These are phyloP conservation scores for Mactromeris polynyma DNA, from an alignment of 2,888 invertebrate species.

Conservation along the genomic window DNA sequence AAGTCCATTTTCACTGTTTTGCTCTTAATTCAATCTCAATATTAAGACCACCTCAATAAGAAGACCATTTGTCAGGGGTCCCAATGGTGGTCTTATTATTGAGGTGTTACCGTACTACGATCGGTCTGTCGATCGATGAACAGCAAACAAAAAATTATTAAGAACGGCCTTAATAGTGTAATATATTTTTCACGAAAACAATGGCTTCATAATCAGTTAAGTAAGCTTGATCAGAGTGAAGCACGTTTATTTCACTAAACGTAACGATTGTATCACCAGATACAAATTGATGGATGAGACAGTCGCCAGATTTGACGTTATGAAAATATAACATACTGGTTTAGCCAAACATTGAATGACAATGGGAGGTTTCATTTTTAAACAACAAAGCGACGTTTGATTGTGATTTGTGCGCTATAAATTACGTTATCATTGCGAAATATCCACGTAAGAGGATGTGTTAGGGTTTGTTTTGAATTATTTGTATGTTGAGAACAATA, in stretches of 20 bases:
- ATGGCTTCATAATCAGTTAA: not conserved
- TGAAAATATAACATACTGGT: slow-evolving; percentile 28
- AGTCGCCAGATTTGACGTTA: slow-evolving; percentile 47
- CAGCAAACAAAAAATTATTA: too few relatives aligned
- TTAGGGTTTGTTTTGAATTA: not conserved
- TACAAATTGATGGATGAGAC: slow-evolving; percentile 46
- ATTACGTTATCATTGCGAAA: not conserved
- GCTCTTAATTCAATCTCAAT: too few relatives aligned
- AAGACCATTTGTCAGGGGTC: too few relatives aligned
- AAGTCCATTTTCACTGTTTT: too few relatives aligned
- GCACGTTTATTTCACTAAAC: not conserved
- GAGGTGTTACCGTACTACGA: too few relatives aligned
- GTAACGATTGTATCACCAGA: not conserved
- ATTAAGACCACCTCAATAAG: too few relatives aligned
- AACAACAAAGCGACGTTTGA: not conserved
- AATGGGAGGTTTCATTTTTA: slow-evolving; percentile 13
- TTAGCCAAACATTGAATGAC: slow-evolving; percentile 1
- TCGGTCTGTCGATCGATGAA: too few relatives aligned
- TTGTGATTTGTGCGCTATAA: not conserved
- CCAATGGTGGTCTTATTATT: too few relatives aligned
- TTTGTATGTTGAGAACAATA: not conserved
- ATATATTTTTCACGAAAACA: not conserved
- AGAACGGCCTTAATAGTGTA: not conserved
- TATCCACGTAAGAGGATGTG: not conserved
- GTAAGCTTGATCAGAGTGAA: not conserved